Evolutionary conservation across 2,113 vertebrate genomes (phyloP).

Genomic region (Rhynchomys soricoides): DNA sequence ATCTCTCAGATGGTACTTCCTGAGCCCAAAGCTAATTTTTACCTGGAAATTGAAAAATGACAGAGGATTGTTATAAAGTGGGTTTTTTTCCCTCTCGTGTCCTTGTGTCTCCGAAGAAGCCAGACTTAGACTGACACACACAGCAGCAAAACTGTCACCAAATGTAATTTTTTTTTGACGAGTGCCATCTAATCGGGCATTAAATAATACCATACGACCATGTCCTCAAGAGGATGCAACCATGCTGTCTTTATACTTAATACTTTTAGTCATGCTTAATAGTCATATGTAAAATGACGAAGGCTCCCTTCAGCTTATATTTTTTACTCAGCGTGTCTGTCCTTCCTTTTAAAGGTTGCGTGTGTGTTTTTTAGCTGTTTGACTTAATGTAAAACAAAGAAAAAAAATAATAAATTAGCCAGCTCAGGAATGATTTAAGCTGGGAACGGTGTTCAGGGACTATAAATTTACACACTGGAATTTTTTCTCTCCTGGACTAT

Average conservation of each 20-base stretch:
- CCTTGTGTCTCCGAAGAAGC: constrained; percentile 53
- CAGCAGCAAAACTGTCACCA: not conserved
- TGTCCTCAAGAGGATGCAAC: constrained; percentile 20
- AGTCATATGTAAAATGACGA: constrained; percentile 33
- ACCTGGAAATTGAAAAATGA: constrained; percentile 68
- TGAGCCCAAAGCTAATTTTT: constrained; percentile 66
- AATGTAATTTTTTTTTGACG: constrained; percentile 42
- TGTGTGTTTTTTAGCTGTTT: not conserved
- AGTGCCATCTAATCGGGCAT: constrained; percentile 36
- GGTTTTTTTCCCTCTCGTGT: constrained; percentile 37
- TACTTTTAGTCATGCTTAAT: constrained; percentile 36
- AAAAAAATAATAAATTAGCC: constrained; percentile 54
- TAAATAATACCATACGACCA: constrained; percentile 54
- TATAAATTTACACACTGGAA: not conserved
- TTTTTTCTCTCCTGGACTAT: not conserved
- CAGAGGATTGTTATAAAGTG: constrained; percentile 57
- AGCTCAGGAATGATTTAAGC: not conserved
- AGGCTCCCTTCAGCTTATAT: constrained; percentile 48
- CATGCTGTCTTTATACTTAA: not conserved
- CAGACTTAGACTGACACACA: not conserved
- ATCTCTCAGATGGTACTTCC: constrained; percentile 36
- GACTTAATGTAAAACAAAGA: constrained; percentile 60
- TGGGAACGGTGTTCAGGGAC: not conserved
- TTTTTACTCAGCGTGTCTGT: constrained; percentile 60
- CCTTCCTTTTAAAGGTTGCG: constrained; percentile 60